These are phyloP conservation scores for Drosophila azteca DNA, from an alignment of 1,140 invertebrate species.

Conservation along the genomic window DNA sequence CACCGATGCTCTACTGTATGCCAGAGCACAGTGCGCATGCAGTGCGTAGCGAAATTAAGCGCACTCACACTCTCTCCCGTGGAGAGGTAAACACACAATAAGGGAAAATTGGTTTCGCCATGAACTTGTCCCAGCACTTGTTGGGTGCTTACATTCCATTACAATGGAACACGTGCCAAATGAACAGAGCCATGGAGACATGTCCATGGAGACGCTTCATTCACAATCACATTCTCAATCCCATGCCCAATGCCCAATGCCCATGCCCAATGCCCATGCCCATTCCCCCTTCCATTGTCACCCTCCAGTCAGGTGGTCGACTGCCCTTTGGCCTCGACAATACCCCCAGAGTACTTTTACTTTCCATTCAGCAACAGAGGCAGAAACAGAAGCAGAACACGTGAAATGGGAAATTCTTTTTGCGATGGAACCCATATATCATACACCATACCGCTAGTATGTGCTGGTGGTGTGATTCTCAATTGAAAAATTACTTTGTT, in stretches of 20 bases:
- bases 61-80: no score
- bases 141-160: slow-evolving; percentile 22
- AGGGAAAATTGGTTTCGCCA: slow-evolving; percentile 70
- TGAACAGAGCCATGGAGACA: not conserved
- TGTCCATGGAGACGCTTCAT: slow-evolving; percentile 12
- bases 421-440: slow-evolving; percentile 22
- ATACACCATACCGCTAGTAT: not conserved
- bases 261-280: slow-evolving; percentile 17
- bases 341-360: slow-evolving; percentile 36
- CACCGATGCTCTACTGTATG: no score
- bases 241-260: slow-evolving; percentile 14
- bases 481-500: slow-evolving; percentile 82
- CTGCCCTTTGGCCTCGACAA: slow-evolving; percentile 63
- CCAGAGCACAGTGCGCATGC: no score
- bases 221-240: not conserved
- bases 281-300: not conserved
- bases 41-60: no score
- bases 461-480: slow-evolving; percentile 14
- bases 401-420: slow-evolving; percentile 5
- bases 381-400: slow-evolving; percentile 3
- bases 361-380: slow-evolving; percentile 12
- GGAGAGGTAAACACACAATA: slow-evolving; percentile 9
- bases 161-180: slow-evolving; percentile 51
- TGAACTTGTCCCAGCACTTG: slow-evolving; percentile 64
- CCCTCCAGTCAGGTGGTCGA: slow-evolving; percentile 39